These are phyloP conservation scores for Acromyrmex echinatior DNA, from an alignment of 1,140 invertebrate genomes.

Conservation along the genomic window DNA sequence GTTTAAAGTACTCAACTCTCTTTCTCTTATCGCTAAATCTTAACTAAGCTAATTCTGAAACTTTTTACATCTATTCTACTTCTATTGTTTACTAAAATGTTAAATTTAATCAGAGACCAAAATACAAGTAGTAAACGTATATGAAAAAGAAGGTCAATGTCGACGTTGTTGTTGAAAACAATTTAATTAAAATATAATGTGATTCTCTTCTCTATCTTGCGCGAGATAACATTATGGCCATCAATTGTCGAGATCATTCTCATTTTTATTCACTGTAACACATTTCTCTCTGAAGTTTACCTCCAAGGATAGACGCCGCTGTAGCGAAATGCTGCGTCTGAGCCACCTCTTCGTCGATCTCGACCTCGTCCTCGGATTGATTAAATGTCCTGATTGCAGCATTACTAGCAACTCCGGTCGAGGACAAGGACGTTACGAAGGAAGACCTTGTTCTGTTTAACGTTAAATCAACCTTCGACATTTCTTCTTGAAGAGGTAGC, in stretches of 20 bases:
- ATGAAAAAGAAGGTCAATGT: not conserved
- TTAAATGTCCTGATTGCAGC: constrained; percentile 75
- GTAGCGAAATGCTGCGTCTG: constrained; percentile 78
- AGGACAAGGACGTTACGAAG: constrained; percentile 62
- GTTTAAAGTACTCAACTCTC: not conserved
- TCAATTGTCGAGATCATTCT: not conserved
- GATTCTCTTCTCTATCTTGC: not conserved
- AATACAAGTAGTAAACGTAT: not conserved
- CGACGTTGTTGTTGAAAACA: not conserved
- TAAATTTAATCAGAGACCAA: not conserved
- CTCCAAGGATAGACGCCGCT: constrained; percentile 77
- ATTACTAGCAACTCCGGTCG: constrained; percentile 43
- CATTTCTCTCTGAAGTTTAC: constrained; percentile 53
- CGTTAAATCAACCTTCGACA: constrained; percentile 74
- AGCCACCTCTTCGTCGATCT: constrained; percentile 74
- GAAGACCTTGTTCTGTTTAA: constrained; percentile 75
- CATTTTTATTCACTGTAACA: not conserved
- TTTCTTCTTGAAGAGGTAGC: constrained; percentile 77
- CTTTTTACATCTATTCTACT: not conserved
- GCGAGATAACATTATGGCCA: not conserved
- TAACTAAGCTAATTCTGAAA: not conserved
- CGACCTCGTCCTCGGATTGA: constrained; percentile 73
- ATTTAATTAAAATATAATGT: constrained; percentile 49
- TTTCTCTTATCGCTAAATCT: not conserved
- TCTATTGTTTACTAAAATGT: not conserved